Percentiles rank a stretch among this genome's conserved stretches.
These are phyloP conservation scores for Coracias cyanogaster DNA, from an alignment of 2,797 vertebrate genomes.

Conservation along the genomic window DNA sequence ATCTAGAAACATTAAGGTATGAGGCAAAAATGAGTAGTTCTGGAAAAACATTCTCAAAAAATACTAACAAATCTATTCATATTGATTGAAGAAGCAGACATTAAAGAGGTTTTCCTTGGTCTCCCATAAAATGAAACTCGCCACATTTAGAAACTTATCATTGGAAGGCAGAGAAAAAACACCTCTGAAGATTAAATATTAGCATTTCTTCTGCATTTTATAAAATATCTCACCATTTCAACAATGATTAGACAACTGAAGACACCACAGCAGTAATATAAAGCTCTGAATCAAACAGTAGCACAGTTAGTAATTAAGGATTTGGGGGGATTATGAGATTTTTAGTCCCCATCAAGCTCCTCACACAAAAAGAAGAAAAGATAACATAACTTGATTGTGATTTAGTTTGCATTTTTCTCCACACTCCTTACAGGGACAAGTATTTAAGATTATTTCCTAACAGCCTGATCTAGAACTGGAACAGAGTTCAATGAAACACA, in stretches of 20 bases:
- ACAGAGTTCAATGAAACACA: background rate
- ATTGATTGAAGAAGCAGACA: background rate
- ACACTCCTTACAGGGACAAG: background rate
- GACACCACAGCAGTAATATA: background rate
- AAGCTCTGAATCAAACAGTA: background rate
- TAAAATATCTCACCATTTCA: background rate
- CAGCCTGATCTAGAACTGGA: background rate
- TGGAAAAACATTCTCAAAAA: background rate
- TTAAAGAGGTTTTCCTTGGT: background rate
- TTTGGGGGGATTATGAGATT: background rate
- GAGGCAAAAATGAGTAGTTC: background rate
- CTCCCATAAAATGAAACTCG: background rate
- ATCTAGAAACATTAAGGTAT: background rate
- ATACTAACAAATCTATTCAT: background rate
- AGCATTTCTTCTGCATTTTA: background rate
- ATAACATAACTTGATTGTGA: background rate
- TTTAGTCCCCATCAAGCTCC: background rate
- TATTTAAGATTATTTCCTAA: background rate
- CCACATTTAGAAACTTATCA: background rate
- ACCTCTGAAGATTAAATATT: background rate
- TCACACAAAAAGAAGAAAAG: background rate
- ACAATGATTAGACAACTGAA: background rate
- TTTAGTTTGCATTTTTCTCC: background rate
- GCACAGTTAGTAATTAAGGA: background rate
- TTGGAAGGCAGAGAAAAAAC: background rate